phyloP scores from a whole-genome alignment of 2,113 vertebrate genomes.

The Phylloscopus whistleri region DNA sequence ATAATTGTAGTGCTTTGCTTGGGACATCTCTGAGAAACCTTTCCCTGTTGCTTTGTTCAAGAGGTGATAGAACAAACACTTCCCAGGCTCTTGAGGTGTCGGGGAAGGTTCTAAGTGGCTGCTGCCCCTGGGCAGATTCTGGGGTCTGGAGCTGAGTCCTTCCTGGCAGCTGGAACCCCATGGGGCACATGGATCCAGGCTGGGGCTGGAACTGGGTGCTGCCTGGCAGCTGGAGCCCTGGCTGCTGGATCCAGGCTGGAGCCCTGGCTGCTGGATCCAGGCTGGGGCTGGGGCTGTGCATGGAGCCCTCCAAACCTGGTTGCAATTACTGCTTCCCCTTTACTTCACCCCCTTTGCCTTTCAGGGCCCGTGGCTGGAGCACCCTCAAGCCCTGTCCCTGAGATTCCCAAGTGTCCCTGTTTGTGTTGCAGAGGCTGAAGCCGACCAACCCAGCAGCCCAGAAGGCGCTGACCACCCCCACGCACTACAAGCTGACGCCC shows the following conservation, averaged over 20 bases:
- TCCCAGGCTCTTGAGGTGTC: neutral
- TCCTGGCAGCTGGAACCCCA: neutral
- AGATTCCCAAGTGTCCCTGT: rapidly evolving
- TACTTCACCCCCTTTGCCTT: neutral
- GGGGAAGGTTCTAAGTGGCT: neutral
- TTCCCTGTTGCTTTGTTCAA: neutral
- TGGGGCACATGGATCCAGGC: no score
- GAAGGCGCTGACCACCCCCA: conserved; percentile 91
- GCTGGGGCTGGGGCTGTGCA: neutral
- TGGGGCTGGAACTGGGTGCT: no score
- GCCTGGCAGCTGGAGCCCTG: no score
- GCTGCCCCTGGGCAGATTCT: neutral
- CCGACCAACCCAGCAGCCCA: conserved; percentile 96
- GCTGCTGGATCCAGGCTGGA: no score
- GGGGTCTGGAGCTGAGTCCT: neutral
- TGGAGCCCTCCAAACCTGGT: neutral
- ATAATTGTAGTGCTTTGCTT: neutral
- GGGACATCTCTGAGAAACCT: neutral
- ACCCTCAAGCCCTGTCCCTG: neutral
- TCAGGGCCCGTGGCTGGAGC: neutral
- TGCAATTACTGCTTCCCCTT: neutral
- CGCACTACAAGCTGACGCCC: conserved; percentile 92
- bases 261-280: neutral
- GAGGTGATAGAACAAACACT: neutral
- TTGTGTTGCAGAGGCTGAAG: conserved; percentile 84